phyloP scores from a whole-genome alignment of 1,140 invertebrate species.

The Hyles euphorbiae region DNA sequence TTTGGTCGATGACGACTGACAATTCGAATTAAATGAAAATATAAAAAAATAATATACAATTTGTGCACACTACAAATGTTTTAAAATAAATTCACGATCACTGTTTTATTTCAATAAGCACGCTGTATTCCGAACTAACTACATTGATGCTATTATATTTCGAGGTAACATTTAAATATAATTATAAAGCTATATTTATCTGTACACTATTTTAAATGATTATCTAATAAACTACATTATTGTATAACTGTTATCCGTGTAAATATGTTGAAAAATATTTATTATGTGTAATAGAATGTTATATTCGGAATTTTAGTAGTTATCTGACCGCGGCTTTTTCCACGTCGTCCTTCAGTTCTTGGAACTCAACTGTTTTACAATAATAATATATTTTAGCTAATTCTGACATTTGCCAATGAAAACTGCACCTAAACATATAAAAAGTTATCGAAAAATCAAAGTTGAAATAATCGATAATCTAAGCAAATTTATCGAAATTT shows the following conservation, averaged over 20 bases:
- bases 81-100: slow-evolving; percentile 1
- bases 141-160: slow-evolving; percentile 12
- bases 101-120: slow-evolving; percentile 10
- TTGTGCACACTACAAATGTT: not conserved
- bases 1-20: not conserved
- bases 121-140: slow-evolving; percentile 11
- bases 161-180: slow-evolving; percentile 14
- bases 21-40: not conserved
- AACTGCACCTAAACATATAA: no score
- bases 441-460: no score
- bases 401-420: no score
- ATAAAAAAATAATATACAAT: not conserved
- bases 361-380: no score
- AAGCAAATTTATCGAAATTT: no score
- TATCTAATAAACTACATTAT: not conserved
- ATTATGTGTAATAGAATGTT: slow-evolving; percentile 23
- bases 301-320: slow-evolving; percentile 6
- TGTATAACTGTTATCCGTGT: slow-evolving; percentile 28
- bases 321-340: no score
- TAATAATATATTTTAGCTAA: not conserved
- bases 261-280: slow-evolving; percentile 33
- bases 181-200: slow-evolving; percentile 10
- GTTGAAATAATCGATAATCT: no score
- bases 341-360: no score
- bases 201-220: slow-evolving; percentile 7